Evolutionary conservation across 1,140 invertebrate genomes (phyloP).

Genomic region (Pseudomyrmex pallidus): DNA sequence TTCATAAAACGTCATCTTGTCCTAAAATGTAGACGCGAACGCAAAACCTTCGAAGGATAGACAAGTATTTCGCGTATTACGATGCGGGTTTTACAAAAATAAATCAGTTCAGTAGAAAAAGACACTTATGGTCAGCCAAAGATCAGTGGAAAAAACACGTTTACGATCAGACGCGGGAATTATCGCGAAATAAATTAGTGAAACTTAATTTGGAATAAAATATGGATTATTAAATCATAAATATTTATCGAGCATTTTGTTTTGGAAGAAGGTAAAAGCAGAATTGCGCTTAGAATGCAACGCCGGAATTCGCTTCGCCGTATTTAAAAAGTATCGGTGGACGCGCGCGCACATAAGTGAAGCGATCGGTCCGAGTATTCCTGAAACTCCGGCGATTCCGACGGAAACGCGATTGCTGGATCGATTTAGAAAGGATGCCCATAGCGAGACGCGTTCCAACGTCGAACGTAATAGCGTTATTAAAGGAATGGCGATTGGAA

Average conservation of each 20-base stretch:
- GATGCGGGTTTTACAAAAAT: no score
- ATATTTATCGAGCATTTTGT: constrained; percentile 19
- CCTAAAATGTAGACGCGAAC: constrained; percentile 9
- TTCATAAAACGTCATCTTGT: constrained; percentile 12
- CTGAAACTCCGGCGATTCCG: constrained; percentile 53
- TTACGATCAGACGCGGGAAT: not conserved
- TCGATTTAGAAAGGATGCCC: constrained; percentile 66
- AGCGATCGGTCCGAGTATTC: constrained; percentile 49
- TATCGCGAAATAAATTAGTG: not conserved
- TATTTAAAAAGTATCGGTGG: constrained; percentile 65
- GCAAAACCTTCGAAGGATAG: not conserved
- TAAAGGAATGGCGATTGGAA: constrained; percentile 57
- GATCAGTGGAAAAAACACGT: no score
- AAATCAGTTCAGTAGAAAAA: no score
- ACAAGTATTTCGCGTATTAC: no score
- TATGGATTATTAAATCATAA: no score
- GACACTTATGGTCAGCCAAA: no score
- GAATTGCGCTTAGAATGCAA: constrained; percentile 24
- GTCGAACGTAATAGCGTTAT: constrained; percentile 58
- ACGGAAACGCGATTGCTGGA: constrained; percentile 63
- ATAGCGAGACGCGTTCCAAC: constrained; percentile 54
- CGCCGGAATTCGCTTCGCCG: constrained; percentile 5
- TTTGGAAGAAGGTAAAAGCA: constrained; percentile 20
- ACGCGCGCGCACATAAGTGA: not conserved
- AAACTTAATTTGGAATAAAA: no score